Evolutionary conservation across 2,113 vertebrate genomes (phyloP).

Genomic region (Lagenorhynchus albirostris): DNA sequence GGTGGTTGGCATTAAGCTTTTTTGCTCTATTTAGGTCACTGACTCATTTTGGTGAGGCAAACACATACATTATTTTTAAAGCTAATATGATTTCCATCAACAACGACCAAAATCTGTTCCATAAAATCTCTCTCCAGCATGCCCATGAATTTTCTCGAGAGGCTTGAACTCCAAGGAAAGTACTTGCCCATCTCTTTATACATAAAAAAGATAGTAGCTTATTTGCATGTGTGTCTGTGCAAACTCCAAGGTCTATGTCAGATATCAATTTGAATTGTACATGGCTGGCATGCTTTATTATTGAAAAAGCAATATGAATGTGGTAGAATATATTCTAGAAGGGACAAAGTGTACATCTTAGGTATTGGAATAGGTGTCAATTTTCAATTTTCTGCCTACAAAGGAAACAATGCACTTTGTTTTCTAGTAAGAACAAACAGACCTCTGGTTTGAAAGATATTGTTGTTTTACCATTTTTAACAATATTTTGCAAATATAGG

Average conservation of each 20-base stretch:
- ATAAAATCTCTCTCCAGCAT: background rate
- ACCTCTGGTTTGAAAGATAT: background rate
- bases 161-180: background rate
- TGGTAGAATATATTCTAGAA: background rate
- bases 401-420: background rate
- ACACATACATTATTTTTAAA: background rate
- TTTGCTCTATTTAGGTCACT: background rate
- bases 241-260: background rate
- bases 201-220: background rate
- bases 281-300: background rate
- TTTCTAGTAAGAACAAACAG: background rate
- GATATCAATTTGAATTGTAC: background rate
- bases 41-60: background rate
- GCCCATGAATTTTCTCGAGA: background rate
- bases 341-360: background rate
- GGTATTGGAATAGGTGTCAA: background rate
- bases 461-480: background rate
- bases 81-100: background rate
- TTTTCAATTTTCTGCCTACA: background rate
- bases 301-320: background rate
- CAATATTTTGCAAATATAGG: background rate
- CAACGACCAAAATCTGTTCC: background rate
- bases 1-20: background rate
- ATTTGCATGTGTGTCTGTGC: background rate
- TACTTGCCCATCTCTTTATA: background rate